Conservation (phyloP, 2,888 invertebrate genomes). For the Orthosia gothica region DNA sequence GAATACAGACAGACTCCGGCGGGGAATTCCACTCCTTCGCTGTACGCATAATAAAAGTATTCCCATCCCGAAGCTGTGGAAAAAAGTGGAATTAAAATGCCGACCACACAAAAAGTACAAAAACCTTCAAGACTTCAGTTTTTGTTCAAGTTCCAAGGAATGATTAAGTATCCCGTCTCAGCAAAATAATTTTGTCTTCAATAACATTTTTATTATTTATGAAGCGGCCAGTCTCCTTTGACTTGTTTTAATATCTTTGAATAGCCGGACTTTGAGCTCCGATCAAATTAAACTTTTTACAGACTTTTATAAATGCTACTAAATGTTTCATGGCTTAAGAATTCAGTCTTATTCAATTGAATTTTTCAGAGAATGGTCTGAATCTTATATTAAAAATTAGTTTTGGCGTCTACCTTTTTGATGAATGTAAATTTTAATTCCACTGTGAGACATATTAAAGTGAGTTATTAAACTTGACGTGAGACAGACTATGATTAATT, state of each 20-base stretch:
- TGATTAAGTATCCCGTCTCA: conserved; percentile 55
- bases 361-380: conserved; percentile 26
- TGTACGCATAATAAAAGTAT: too few species aligned
- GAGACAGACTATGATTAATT: conserved; percentile 26
- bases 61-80: not conserved
- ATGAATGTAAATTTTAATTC: conserved; percentile 23
- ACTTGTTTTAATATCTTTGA: conserved; percentile 63
- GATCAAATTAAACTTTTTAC: conserved; percentile 57
- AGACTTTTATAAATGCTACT: conserved; percentile 30
- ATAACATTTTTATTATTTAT: conserved; percentile 66
- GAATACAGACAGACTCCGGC: too few species aligned
- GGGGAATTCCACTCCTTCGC: too few species aligned
- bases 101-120: conserved; percentile 7
- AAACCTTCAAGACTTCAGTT: conserved; percentile 37
- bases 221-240: conserved; percentile 55
- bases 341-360: conserved; percentile 36
- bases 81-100: conserved; percentile 42
- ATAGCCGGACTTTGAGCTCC: conserved; percentile 49
- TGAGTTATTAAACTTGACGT: conserved; percentile 17
- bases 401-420: not conserved
- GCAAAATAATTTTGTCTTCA: conserved; percentile 51
- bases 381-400: conserved; percentile 14
- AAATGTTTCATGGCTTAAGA: conserved; percentile 46
- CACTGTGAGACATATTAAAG: conserved; percentile 13
- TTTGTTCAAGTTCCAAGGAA: conserved; percentile 49